Evolutionary conservation across 2,113 vertebrate genomes (phyloP).

Genomic region (Gila orcuttii): DNA sequence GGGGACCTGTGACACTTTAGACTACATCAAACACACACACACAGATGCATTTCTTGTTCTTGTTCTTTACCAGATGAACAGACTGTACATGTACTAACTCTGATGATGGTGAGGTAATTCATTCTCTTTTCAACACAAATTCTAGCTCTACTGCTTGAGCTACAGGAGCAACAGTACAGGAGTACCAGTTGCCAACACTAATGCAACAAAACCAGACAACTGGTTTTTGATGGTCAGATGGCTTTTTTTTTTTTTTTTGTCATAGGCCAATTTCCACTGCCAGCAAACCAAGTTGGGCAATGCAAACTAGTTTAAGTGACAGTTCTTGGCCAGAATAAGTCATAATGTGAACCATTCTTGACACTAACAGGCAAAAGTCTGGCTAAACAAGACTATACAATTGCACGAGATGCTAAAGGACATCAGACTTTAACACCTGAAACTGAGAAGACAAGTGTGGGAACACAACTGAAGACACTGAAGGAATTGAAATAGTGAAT

Average conservation of each 20-base stretch:
- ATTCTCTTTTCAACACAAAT: not conserved
- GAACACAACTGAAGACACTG: not conserved
- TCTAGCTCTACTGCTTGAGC: not conserved
- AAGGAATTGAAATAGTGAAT: not conserved
- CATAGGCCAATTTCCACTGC: not conserved
- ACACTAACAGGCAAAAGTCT: not conserved
- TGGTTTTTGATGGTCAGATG: not conserved
- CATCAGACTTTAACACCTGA: slow-evolving; percentile 1
- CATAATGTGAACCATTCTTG: not conserved
- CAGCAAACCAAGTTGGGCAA: not conserved
- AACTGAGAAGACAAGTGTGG: slow-evolving; percentile 51
- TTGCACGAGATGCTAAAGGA: not conserved
- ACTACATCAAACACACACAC: not conserved
- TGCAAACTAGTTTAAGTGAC: not conserved
- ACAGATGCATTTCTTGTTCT: not conserved
- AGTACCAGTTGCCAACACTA: not conserved
- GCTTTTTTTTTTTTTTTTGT: not conserved
- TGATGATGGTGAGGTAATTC: slow-evolving; percentile 32
- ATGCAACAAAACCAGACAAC: not conserved
- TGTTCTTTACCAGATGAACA: slow-evolving; percentile 8
- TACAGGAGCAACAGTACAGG: not conserved
- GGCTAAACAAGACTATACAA: not conserved
- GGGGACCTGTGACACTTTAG: slow-evolving; percentile 63
- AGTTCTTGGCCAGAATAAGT: not conserved
- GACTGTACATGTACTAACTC: slow-evolving; percentile 27